Base-by-base conservation (phyloP, 2,113 vertebrate genomes). In the Coturnix japonica region DNA sequence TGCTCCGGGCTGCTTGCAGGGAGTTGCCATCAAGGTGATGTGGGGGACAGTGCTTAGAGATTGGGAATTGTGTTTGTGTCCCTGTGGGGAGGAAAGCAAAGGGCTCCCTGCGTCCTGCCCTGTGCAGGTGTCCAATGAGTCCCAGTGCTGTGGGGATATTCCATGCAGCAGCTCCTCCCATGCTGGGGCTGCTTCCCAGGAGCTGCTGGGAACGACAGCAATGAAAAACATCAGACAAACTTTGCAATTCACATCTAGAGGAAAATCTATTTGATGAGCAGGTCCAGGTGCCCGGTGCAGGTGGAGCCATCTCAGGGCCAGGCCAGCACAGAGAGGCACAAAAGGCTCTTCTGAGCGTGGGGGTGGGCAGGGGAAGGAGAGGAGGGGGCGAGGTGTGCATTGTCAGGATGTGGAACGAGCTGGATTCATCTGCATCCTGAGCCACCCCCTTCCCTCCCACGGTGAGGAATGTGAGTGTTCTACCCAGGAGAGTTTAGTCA, bases 381-480 rank as follows among this genome's bases (percentile, higher is more conserved):
- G 30, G 31, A 71, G 47, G 35, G n/a, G 28, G 49, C 28, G 86
- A 66, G 73, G 66, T 43, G 11, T 31, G 77, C 69, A 64, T 85
- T 70, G 56, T 37, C 76, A 51, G 35, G 3, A 3, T 54, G 64
- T 23, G 78, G 22, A 65, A 61, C 9, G 6, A 47, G 65, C 46
- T 53, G 79, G 26, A 59, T 63, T 41, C 65, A 13, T 66, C 79
- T 4, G 0, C n/a, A 54, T 67, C 85, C 81, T 5, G 8, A 85
- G 43, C 86, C 79, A 13, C 81, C 94, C 63, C 43, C 93, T 81
- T 70, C 44, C 78, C 86, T 89, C 91, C 93, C 91, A 71, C 85
- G 2, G 78, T 66, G 43, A 60, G 81, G 41, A 59, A 60, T 6
- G 20, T 49, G 25, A 26, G 18, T 41, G 70, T 12, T 59, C 44